A percentile compares a stretch with the other conserved stretches of the same genome.
These are phyloP conservation scores for Cyanoramphus novaezelandiae DNA, from an alignment of 2,113 vertebrate genomes.

Conservation along the genomic window DNA sequence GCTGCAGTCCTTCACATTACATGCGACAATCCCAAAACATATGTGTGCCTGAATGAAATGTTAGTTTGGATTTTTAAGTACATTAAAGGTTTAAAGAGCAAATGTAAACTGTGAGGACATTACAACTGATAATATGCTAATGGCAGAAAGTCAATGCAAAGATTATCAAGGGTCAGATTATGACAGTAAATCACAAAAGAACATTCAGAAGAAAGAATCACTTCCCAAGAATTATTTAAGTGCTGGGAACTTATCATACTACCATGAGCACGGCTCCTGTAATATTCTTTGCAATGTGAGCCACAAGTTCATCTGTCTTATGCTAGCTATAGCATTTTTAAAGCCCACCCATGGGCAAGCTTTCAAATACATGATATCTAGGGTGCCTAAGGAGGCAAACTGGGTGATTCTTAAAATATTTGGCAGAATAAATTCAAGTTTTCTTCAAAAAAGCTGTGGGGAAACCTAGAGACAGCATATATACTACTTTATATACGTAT, in stretches of 20 bases:
- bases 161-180: neutral
- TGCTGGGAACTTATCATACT: neutral
- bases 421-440: neutral
- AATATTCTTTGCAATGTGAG: neutral
- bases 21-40: neutral
- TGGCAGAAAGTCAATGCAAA: neutral
- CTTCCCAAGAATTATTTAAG: neutral
- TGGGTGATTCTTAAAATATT: neutral
- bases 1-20: neutral
- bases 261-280: neutral
- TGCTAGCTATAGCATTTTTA: neutral
- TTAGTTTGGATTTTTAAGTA: neutral
- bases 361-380: neutral
- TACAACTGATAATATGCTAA: neutral
- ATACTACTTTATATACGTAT: too few relatives aligned
- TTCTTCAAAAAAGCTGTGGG: neutral
- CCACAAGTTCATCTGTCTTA: rapidly evolving
- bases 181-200: neutral
- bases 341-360: neutral
- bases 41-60: neutral
- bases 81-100: neutral
- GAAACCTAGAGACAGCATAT: neutral
- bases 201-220: neutral
- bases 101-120: neutral
- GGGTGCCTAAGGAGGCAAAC: neutral